Evolutionary conservation across 2,113 vertebrate genomes (phyloP), one percentile per base, ranked within the genome.

Genomic region (Procavia capensis): DNA sequence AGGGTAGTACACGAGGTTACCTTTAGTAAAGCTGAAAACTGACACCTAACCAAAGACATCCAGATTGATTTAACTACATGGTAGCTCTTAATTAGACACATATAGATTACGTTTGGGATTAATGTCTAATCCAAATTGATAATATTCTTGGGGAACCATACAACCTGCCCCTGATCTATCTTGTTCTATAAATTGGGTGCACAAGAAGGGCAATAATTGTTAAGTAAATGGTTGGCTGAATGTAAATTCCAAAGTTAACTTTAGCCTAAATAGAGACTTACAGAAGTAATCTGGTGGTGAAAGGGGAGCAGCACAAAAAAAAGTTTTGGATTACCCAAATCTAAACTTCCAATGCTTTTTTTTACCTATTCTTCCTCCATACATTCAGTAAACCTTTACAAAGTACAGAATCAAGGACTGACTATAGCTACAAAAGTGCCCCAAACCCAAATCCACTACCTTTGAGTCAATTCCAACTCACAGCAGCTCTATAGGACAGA

Each of bases 201-300:
- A 74, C 85, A 63, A 90, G 76, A 82, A 75, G 57, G 50, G 36
- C 5, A 19, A 6, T 79, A 79, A 78, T 57, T 72, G 36, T 94
- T 84, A 88, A 74, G 57, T 25, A 59, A 88, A 92, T 27, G 16
- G 25, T 47, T 64, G 54, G 41, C 9, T 74, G 6, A 88, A 88
- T 29, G 36, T 94, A 43, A 94, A 93, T 36, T 54, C 76, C 66
- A 86, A 85, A 85, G 63, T 76, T 68, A 95, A 87, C 31, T 70
- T 87, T 70, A 81, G 16, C 31, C 29, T 76, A 72, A 54, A 89
- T 63, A 41, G 14, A 95, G 34, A 90, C 61, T 90, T 72, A 76
- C 41, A 50, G 31, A 90, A 96, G 11, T 82, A 94, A 91, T 6
- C 59, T 76, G 57, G 5, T 81, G 36, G 75, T 2, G 1, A 39